Base-by-base conservation (phyloP, 2,113 vertebrate genomes). In the Ondatra zibethicus region DNA sequence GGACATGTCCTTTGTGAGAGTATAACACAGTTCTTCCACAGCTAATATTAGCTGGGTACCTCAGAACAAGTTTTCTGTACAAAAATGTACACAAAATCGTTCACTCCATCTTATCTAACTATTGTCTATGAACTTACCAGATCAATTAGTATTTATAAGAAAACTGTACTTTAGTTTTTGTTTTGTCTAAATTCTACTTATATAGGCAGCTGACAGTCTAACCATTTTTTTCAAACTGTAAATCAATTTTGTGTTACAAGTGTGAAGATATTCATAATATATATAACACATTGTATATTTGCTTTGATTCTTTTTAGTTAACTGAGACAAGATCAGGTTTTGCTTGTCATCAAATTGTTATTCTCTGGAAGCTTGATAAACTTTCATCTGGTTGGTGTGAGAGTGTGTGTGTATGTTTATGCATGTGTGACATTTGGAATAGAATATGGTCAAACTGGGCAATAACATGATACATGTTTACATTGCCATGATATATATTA, bases 1-100 rank as follows among this genome's bases (percentile, higher is more conserved):
- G 31, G 50, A 88, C 88, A 17, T 84, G 10, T 55, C 9, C 25
- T 88, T 92, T 84, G 5, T 90, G 36, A 12, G 88, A 66, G 33
- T 29, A n/a, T 88, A 93, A 70, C 23, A 29, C 4, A 78, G 29
- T 50, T n/a, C 58, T 89, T n/a, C n/a, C 23, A n/a, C 36, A 55
- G 25, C 58, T 88, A 92, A 31, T n/a, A 88, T 19, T 8, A 61
- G 36, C 8, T 61, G 45, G 31, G 36, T 21, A 58, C 14, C 52
- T 85, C 42, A 70, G 50, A 58, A 3, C 45, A 27, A 9, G 3
- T 96, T 76, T 95, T 93, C 65, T 88, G 23, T 47, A 50, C 58
- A 89, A 23, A 68, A 68, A 66, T 95, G 66, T 90, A 33, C 82
- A 2, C 87, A 78, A 96, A 86, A 14, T 65, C 14, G 81, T 92